Evolutionary conservation across 2,888 invertebrate species (phyloP), one percentile per base, ranked within the genome.

Genomic region (Periphyllus acericola): DNA sequence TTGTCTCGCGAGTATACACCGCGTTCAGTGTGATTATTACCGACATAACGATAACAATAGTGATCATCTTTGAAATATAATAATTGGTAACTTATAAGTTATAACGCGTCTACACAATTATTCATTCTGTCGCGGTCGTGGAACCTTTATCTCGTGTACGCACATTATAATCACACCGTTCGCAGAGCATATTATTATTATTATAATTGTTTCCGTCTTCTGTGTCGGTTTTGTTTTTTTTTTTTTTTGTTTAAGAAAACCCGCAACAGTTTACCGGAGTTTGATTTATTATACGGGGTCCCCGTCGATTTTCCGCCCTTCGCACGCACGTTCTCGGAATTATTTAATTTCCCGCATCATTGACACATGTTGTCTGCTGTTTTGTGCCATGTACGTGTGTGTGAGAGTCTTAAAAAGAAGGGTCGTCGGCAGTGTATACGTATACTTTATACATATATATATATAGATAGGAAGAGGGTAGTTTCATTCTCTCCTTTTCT

Each of bases 311-410:
- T 80, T 87, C 86, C 80, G 86, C 86, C 86, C 86, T 86, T 86
- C 79, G 55, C 79, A 55, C 72, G 86, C 86, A 87, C 87, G 80
- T 80, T 80, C 81, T 21, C 74, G 46, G 80, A 87, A 87, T 87
- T 87, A 87, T 87, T 87, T 81, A 87, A 87, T 87, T 87, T 87
- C 87, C 87, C 87, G 87, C 87, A 87, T 87, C 87, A 87, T 87
- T 81, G 87, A 87, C 87, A 87, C 87, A 87, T 87, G 87, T 87
- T 75, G 87, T 87, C 87, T 81, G 84, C 68, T 40, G 84, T 76
- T 74, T 82, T 52, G 78, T 78, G 79, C 52, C 71, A 29, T 21
- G 9, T 32, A 25, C 36, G 34, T n/a, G 71, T 52, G 75, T 32
- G 46, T 66, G 14, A 17, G n/a, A 21, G 74, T 36, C 6, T 32